Conservation (phyloP, 2,113 vertebrate genomes). For the Cyphomyrus plagiostoma region DNA sequence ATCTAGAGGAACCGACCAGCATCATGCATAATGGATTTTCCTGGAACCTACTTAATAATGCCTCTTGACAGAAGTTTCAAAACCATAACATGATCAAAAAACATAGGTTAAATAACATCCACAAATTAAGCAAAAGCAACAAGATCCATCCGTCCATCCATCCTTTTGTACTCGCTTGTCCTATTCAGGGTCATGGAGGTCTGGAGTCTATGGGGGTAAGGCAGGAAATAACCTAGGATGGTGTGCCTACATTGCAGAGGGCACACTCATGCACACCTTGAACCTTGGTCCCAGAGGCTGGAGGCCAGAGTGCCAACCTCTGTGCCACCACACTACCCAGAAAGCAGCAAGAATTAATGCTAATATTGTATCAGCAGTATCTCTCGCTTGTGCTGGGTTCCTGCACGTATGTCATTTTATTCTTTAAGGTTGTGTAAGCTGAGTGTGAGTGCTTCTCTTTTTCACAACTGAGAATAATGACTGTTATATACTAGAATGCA, state of each 20-base stretch:
- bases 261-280: neutral
- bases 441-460: neutral
- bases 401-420: neutral
- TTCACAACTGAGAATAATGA: neutral
- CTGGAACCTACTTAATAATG: neutral
- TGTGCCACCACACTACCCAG: neutral
- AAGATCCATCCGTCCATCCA: neutral
- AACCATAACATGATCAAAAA: neutral
- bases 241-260: neutral
- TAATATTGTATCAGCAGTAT: neutral
- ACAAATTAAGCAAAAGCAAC: neutral
- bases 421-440: neutral
- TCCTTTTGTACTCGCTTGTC: neutral
- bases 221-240: neutral
- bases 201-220: neutral
- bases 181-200: neutral
- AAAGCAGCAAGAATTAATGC: neutral
- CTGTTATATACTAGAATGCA: neutral
- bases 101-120: neutral
- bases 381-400: neutral
- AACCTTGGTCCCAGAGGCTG: neutral
- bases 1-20: neutral
- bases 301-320: neutral
- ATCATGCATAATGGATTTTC: neutral
- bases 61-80: neutral